Percentiles rank a stretch among this genome's conserved stretches.
Evolutionary conservation across 37 sponge, comb jelly and placozoan genomes (phyloP).

Genomic region (Eunapius fragilis): DNA sequence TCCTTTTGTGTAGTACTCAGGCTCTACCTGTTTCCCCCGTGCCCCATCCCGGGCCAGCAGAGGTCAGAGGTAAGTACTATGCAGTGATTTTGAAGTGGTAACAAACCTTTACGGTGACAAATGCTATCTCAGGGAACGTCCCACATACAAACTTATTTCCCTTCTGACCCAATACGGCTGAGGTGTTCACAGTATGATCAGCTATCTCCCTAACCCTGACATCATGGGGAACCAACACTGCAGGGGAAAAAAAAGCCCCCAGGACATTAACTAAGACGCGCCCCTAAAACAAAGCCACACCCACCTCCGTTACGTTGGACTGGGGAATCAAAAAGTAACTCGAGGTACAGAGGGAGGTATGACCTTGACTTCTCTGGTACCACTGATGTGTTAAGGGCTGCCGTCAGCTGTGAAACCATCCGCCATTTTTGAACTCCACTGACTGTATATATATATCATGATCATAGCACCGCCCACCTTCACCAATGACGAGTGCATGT

Average conservation of each 20-base stretch:
- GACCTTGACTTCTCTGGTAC: constrained; percentile 23
- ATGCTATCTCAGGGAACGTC: constrained; percentile 40
- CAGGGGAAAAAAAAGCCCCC: too few species aligned
- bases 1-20: constrained; percentile 64
- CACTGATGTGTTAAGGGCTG: constrained; percentile 65
- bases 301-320: constrained; percentile 77
- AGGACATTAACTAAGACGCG: background rate
- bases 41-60: too few species aligned
- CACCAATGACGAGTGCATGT: constrained; percentile 81
- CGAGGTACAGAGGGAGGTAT: constrained; percentile 69
- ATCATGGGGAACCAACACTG: constrained; percentile 74
- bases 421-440: too few species aligned
- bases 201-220: constrained; percentile 60
- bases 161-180: constrained; percentile 40
- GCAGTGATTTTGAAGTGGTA: background rate
- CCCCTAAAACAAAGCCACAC: background rate
- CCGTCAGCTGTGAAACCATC: constrained; percentile 48
- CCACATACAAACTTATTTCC: constrained; percentile 39
- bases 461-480: too few species aligned
- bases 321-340: constrained; percentile 86
- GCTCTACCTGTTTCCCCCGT: constrained; percentile 66
- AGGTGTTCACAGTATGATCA: constrained; percentile 53
- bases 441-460: too few species aligned
- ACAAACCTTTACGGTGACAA: constrained; percentile 59
- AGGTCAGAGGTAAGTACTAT: background rate